A percentile compares a stretch with the other conserved stretches of the same genome.
Evolutionary conservation across 2,797 vertebrate genomes (phyloP).

Genomic region (Hafferia zeledoni): DNA sequence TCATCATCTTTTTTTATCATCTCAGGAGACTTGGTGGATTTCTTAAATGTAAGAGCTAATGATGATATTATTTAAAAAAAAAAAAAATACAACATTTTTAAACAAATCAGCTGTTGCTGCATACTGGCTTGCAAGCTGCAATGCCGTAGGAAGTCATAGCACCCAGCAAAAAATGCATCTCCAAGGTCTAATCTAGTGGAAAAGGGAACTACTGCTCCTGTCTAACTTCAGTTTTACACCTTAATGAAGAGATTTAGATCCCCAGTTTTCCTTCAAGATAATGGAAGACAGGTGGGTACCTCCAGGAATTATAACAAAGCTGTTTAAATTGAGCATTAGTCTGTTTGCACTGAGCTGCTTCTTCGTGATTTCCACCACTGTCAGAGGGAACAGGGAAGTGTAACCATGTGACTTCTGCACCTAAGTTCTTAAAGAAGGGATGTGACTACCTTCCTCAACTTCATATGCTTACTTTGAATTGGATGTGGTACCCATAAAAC

Average conservation of each 20-base stretch:
- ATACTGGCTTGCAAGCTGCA: background rate
- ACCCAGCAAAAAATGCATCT: background rate
- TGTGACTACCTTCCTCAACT: background rate
- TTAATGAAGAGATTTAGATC: background rate
- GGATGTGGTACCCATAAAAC: background rate
- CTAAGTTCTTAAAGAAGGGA: background rate
- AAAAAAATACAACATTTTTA: background rate
- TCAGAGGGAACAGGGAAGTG: background rate
- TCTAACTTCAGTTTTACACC: background rate
- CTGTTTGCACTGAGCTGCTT: background rate
- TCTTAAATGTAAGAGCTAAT: background rate
- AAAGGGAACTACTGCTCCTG: background rate
- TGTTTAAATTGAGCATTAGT: background rate
- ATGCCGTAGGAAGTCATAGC: background rate
- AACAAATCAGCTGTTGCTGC: background rate
- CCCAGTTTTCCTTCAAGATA: background rate
- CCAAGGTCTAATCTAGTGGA: background rate
- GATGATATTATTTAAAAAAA: background rate
- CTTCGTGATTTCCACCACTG: background rate
- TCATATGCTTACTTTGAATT: background rate
- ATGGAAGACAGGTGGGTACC: background rate
- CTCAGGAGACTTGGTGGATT: background rate
- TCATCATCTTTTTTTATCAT: background rate
- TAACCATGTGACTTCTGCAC: fast-evolving
- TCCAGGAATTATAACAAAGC: background rate